Conservation (phyloP, 2,888 invertebrate species). For the Schizotus pectinicornis region DNA sequence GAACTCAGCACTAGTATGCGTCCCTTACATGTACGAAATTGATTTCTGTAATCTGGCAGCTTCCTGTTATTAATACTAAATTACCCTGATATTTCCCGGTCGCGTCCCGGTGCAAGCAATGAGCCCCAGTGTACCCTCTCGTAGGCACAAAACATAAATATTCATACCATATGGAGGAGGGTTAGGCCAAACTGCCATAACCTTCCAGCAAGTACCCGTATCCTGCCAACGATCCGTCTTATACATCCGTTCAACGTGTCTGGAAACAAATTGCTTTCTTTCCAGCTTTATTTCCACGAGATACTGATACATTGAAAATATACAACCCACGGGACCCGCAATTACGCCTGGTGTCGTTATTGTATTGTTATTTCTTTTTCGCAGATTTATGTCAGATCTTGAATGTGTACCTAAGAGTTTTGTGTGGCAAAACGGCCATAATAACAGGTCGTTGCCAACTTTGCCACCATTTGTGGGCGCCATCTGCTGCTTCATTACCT, state of each 20-base stretch:
- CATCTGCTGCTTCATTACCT: conserved; percentile 37
- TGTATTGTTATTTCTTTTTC: conserved; percentile 8
- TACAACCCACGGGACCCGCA: no score
- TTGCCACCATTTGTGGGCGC: conserved; percentile 17
- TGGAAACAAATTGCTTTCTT: conserved; percentile 10
- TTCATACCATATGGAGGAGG: conserved; percentile 12
- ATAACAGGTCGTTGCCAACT: conserved; percentile 12
- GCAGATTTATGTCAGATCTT: conserved; percentile 15
- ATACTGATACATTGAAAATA: no score
- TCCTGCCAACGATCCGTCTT: conserved; percentile 13
- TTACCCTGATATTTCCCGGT: conserved; percentile 15
- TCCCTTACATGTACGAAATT: no score
- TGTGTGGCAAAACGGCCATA: not conserved
- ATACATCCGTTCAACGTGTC: conserved; percentile 6
- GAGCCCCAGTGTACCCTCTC: no score
- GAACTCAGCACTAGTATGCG: no score
- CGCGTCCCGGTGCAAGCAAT: conserved; percentile 13
- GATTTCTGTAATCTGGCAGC: conserved; percentile 14
- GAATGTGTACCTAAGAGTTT: conserved; percentile 7
- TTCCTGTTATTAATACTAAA: conserved; percentile 14
- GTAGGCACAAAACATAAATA: conserved; percentile 21
- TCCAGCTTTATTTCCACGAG: no score
- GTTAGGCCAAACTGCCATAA: conserved; percentile 16
- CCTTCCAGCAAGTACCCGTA: conserved; percentile 10
- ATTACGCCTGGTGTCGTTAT: not conserved